Percentiles rank a stretch among this genome's conserved stretches.
phyloP scores from a whole-genome alignment of 2,888 invertebrate genomes.

The Fragum fragum region DNA sequence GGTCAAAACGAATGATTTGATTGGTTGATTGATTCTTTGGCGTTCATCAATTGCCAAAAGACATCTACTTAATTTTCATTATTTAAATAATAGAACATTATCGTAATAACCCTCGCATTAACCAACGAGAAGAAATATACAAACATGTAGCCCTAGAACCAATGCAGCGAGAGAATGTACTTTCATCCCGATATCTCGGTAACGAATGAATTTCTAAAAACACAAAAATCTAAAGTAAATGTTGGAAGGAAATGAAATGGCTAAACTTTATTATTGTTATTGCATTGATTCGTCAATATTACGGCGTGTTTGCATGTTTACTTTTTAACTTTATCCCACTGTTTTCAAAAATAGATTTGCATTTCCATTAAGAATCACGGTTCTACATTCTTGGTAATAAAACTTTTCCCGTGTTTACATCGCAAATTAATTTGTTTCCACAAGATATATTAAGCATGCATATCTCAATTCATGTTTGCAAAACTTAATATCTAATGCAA shows the following conservation, averaged over 20 bases:
- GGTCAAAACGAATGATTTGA: no score
- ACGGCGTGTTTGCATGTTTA: constrained; percentile 48
- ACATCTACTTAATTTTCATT: no score
- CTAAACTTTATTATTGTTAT: constrained; percentile 22
- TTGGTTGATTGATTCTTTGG: no score
- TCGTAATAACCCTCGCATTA: no score
- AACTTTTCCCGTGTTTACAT: constrained; percentile 68
- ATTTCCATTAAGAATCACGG: constrained; percentile 57
- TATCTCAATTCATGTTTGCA: constrained; percentile 65
- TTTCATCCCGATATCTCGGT: no score
- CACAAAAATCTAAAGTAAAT: not conserved
- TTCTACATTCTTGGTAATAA: constrained; percentile 52
- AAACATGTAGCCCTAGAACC: no score
- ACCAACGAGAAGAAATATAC: no score
- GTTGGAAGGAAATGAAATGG: constrained; percentile 16
- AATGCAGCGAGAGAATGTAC: no score
- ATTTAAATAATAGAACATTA: no score
- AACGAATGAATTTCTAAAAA: not conserved
- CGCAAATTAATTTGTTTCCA: constrained; percentile 68
- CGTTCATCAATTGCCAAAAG: no score
- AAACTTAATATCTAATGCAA: constrained; percentile 62
- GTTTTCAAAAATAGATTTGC: constrained; percentile 62
- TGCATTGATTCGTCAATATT: constrained; percentile 22
- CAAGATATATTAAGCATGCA: constrained; percentile 63
- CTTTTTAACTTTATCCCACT: constrained; percentile 55